A percentile compares a stretch with the other conserved stretches of the same genome.
These are phyloP conservation scores for Spicauda simplicius DNA, from an alignment of 2,888 invertebrate species.

Conservation along the genomic window DNA sequence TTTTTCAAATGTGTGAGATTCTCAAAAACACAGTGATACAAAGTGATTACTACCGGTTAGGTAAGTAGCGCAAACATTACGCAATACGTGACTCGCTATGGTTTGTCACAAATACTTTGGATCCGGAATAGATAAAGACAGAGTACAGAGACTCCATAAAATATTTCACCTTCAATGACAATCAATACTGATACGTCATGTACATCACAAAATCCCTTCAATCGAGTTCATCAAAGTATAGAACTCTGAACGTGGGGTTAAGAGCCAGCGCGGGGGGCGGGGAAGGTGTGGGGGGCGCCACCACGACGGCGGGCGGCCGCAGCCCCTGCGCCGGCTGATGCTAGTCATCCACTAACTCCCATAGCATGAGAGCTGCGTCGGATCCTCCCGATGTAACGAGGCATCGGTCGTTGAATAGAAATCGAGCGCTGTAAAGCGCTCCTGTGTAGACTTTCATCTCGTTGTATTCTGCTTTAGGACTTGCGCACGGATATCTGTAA, in stretches of 20 bases:
- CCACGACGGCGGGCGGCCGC: conserved; percentile 64
- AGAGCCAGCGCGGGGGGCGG: conserved; percentile 61
- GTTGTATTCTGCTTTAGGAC: conserved; percentile 93
- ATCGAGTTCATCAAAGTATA: conserved; percentile 75
- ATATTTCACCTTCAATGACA: background rate
- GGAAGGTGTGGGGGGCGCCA: conserved; percentile 74
- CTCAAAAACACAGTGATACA: background rate
- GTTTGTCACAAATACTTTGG: background rate
- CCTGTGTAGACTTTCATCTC: conserved; percentile 95
- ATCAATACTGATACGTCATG: background rate
- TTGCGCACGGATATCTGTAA: conserved; percentile 92
- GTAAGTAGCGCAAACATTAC: background rate
- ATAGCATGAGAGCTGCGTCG: conserved; percentile 95
- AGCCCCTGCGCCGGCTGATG: conserved; percentile 66
- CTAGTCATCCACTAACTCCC: conserved; percentile 94
- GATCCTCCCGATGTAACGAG: conserved; percentile 94
- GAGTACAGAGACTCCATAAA: background rate
- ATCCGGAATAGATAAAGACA: background rate
- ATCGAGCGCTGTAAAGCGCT: conserved; percentile 90
- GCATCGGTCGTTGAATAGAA: conserved; percentile 94
- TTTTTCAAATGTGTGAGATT: background rate
- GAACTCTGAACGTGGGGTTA: conserved; percentile 64
- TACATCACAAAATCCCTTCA: conserved; percentile 49
- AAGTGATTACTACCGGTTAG: background rate
- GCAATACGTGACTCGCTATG: background rate